Evolutionary conservation across 2,888 invertebrate genomes (phyloP), one percentile per base, ranked within the genome.

Genomic region (Rhagonycha fulva): DNA sequence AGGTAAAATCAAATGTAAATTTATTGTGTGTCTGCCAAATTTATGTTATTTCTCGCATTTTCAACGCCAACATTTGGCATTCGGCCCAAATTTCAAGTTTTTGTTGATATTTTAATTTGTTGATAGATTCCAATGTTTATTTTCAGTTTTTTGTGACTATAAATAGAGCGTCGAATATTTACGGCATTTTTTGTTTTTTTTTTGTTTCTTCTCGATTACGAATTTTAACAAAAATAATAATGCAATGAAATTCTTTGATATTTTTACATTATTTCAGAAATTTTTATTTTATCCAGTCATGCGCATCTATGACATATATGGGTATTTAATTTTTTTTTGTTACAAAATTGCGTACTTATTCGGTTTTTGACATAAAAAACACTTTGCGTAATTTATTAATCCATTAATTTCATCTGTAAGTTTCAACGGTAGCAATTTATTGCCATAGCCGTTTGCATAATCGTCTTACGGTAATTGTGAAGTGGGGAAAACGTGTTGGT

Each of bases 401-500:
- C 26, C 63, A 26, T 66, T 66, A 66, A 66, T 73, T 73, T 73
- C 47, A 62, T 62, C 28, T 60, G 68, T 62, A 68, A 26, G 32
- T 74, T 76, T 74, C 69, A 73, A 71, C 70, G 68, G 32, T 68
- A 63, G 71, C 73, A 74, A 74, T 75, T 77, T 74, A 77, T 77
- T 75, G 75, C 79, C 76, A 76, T 78, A 73, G 76, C 75, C 68
- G 80, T 79, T 80, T 80, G 81, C 81, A 80, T 80, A 81, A 81
- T 81, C 77, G 73, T 70, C 76, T 76, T 79, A 80, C 78, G 71
- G 80, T 79, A 80, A 78, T 74, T 70, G 68, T 71, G 73, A 77
- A 75, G 77, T 75, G 77, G 77, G 75, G 75, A 77, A 77, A 72
- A 71, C 47, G 73, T 74, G 71, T 23, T 72, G 82, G 80, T 81